Evolutionary conservation across 2,797 vertebrate species (phyloP).

Genomic region (Hippocampus kuda): DNA sequence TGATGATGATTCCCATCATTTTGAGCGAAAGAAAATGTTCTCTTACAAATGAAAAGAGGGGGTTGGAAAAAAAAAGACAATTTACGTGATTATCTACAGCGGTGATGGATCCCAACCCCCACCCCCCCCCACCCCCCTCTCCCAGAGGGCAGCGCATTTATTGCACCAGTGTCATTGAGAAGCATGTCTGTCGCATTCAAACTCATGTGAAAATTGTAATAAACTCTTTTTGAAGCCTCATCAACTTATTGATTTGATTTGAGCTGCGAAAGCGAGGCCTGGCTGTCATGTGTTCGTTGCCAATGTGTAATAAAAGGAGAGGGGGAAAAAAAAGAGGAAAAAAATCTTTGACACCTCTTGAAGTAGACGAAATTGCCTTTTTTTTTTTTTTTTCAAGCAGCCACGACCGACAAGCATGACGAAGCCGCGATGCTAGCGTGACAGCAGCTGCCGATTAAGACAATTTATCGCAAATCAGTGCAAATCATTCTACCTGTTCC

Average conservation of each 20-base stretch:
- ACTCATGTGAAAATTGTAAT: constrained; percentile 46
- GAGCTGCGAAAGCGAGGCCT: neutral
- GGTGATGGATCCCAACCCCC: neutral
- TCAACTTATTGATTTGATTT: constrained; percentile 18
- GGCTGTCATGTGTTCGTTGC: constrained; percentile 13
- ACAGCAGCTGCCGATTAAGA: constrained; percentile 66
- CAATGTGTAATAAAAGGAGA: constrained; percentile 1
- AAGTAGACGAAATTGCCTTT: constrained; percentile 33
- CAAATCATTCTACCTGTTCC: constrained; percentile 63
- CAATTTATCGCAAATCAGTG: constrained; percentile 69
- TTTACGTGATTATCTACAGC: constrained; percentile 16
- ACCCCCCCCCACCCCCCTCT: neutral
- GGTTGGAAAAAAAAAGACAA: constrained; percentile 2
- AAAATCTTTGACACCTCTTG: constrained; percentile 23
- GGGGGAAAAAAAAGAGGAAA: neutral
- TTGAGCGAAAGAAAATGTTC: constrained; percentile 55
- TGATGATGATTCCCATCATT: constrained; percentile 38
- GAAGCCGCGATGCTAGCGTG: constrained; percentile 59
- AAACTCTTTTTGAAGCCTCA: constrained; percentile 26
- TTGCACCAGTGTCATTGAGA: constrained; percentile 18
- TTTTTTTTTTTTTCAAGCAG: constrained; percentile 21
- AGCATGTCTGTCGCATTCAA: constrained; percentile 31
- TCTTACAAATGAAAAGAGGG: constrained; percentile 37
- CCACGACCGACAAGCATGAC: constrained; percentile 63
- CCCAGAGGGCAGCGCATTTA: constrained; percentile 17